Evolutionary conservation across 2,888 invertebrate genomes (phyloP).

Genomic region (Cerastoderma edule): DNA sequence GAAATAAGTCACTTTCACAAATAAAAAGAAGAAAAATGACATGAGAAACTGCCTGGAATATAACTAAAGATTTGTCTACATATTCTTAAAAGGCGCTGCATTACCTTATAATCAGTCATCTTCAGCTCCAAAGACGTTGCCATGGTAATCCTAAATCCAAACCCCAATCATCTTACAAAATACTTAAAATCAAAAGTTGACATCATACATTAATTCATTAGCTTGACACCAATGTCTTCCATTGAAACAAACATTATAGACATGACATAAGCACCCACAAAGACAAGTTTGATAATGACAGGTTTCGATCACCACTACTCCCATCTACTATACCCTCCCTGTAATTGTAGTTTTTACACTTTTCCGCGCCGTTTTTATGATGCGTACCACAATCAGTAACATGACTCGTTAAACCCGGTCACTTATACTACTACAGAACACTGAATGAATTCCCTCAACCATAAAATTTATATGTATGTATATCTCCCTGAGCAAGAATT

Average conservation of each 20-base stretch:
- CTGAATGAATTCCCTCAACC: conserved; percentile 30
- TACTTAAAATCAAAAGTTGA: background rate
- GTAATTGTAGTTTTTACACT: conserved; percentile 9
- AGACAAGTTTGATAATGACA: conserved; percentile 9
- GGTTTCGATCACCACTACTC: conserved; percentile 6
- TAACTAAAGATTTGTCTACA: too few species aligned
- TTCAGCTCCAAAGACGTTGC: conserved; percentile 16
- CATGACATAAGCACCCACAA: too few species aligned
- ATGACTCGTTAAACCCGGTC: conserved; percentile 24
- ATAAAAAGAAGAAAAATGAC: too few species aligned
- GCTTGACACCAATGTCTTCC: background rate
- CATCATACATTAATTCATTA: conserved; percentile 12
- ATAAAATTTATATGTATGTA: background rate
- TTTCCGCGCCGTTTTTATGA: conserved; percentile 15
- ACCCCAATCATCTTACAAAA: background rate
- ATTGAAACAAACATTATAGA: background rate
- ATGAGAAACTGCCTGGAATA: too few species aligned
- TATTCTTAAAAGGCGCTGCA: background rate
- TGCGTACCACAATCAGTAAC: conserved; percentile 6
- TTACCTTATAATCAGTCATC: conserved; percentile 11
- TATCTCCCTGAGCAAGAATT: too few species aligned
- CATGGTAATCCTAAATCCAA: background rate
- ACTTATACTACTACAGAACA: conserved; percentile 26
- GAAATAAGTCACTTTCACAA: too few species aligned
- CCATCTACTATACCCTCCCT: background rate